Evolutionary conservation across 2,888 invertebrate species (phyloP).

Genomic region (Marasmarcha lunaedactyla): DNA sequence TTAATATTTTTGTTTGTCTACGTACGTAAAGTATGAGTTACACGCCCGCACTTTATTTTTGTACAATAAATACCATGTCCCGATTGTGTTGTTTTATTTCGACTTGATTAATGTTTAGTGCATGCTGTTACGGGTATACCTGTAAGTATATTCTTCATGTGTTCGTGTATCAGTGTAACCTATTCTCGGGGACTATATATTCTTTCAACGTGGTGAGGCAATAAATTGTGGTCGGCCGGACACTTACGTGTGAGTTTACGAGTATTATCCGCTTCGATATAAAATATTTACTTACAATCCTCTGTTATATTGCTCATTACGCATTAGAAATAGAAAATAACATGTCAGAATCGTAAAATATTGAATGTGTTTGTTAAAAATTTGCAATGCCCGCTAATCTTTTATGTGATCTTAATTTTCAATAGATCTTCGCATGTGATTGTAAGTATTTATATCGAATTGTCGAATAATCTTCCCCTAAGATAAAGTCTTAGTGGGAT

Average conservation of each 20-base stretch:
- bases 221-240: background rate
- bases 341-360: no score
- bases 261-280: no score
- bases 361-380: no score
- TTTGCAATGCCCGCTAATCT: no score
- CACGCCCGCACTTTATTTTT: slow-evolving; percentile 70
- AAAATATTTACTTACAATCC: no score
- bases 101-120: slow-evolving; percentile 15
- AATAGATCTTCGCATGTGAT: no score
- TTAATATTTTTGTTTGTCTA: slow-evolving; percentile 62
- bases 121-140: background rate
- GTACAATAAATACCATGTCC: slow-evolving; percentile 70
- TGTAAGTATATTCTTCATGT: background rate
- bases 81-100: slow-evolving; percentile 59
- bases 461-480: no score
- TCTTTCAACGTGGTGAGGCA: background rate
- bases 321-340: no score
- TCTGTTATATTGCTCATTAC: no score
- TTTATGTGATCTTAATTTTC: no score
- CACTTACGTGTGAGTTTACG: background rate
- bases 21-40: slow-evolving; percentile 60
- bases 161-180: background rate
- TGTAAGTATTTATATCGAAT: no score
- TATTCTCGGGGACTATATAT: background rate
- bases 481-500: no score